Conservation (phyloP, 2,888 invertebrate species). For the Priocnemis perturbator region DNA sequence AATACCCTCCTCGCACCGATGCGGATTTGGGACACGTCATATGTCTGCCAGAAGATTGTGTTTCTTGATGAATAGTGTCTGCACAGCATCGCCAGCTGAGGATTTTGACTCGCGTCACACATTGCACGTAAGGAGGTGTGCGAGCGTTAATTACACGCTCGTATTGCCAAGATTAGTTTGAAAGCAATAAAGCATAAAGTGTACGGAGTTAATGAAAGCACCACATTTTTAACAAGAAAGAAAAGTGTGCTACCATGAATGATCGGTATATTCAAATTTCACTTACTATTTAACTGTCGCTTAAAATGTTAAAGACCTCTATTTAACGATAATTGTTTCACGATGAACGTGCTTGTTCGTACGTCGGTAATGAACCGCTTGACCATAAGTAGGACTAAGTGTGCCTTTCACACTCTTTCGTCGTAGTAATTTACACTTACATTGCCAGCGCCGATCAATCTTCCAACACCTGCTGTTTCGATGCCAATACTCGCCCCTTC, state of each 20-base stretch:
- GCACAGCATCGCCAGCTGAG: constrained; percentile 75
- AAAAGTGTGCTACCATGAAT: too few relatives aligned
- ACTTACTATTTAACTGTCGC: too few relatives aligned
- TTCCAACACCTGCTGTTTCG: too few relatives aligned
- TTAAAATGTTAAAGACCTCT: too few relatives aligned
- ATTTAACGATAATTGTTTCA: background rate
- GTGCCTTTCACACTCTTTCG: too few relatives aligned
- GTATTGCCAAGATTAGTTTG: too few relatives aligned
- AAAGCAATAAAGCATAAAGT: too few relatives aligned
- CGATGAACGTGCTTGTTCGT: too few relatives aligned
- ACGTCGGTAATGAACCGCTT: background rate
- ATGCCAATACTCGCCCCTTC: too few relatives aligned
- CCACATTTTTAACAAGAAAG: background rate
- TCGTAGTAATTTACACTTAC: too few relatives aligned
- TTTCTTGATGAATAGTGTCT: constrained; percentile 77
- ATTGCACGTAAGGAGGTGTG: constrained; percentile 74
- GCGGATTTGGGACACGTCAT: constrained; percentile 77
- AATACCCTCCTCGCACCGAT: constrained; percentile 78
- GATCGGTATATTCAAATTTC: too few relatives aligned
- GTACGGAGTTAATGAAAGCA: background rate
- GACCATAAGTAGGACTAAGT: background rate
- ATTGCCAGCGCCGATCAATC: too few relatives aligned
- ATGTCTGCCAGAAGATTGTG: constrained; percentile 78
- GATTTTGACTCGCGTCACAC: constrained; percentile 77
- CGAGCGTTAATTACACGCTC: constrained; percentile 39